Base-by-base conservation (phyloP, 2,888 invertebrate genomes). In the Nomada lathburiana region DNA sequence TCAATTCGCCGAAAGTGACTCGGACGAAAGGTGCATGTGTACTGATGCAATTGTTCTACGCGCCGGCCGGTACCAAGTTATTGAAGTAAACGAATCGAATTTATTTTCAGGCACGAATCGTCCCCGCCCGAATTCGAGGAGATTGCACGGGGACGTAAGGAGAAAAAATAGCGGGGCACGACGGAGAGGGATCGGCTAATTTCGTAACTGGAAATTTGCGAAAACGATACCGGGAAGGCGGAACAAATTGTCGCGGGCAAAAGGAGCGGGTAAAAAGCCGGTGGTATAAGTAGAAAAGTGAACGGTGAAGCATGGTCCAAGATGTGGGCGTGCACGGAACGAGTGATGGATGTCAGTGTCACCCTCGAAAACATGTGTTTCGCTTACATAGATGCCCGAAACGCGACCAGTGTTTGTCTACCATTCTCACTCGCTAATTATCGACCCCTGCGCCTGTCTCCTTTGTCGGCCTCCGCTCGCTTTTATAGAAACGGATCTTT, bases 321-420 rank as follows among this genome's bases (percentile, higher is more conserved):
- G 77, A 81, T 80, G 81, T 86, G 82, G 86, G 85, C 86, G 89
- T 86, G 83, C 76, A 84, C 83, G 71, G 69, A 82, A 86, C 86
- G 88, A 89, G 90, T 93, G 93, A 93, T 92, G 92, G 90, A 93
- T 93, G 93, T 92, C 91, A 92, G 90, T 91, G 92, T 92, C 92
- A 91, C 90, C 91, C 90, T 90, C 88, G 90, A 87, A 90, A 86
- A 92, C 92, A 93, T 91, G 91, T 93, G 92, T 91, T 92, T 81
- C 86, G 85, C 85, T 83, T 83, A 80, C 81, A 71, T 82, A 82
- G 86, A 79, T 87, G 85, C 77, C 75, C 84, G 73, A 78, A 89
- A 89, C 87, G 86, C 89, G 87, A 84, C 86, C 88, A 89, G 88
- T 91, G 92, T 92, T 91, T 91, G 91, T 88, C 91, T 90, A 89